These are phyloP conservation scores for Philhelius pedissequus DNA, from an alignment of 2,888 invertebrate genomes.

Conservation along the genomic window DNA sequence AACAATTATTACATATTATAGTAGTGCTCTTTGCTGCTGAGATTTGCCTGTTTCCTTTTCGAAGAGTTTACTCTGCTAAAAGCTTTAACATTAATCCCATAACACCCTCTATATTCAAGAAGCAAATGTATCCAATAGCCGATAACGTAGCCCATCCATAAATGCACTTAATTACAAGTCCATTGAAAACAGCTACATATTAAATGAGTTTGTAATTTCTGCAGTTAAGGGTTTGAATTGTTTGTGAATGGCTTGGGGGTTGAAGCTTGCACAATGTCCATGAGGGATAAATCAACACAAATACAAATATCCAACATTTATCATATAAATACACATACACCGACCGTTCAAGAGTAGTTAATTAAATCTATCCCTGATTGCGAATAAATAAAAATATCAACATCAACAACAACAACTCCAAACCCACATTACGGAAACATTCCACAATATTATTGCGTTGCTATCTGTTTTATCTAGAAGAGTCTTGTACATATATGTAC, in stretches of 20 bases:
- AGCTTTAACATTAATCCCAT: background rate
- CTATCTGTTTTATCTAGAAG: conserved; percentile 12
- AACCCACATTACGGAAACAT: conserved; percentile 31
- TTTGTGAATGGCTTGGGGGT: background rate
- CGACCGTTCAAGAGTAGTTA: conserved; percentile 58
- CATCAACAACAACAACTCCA: background rate
- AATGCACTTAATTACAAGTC: conserved; percentile 65
- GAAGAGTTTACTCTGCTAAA: background rate
- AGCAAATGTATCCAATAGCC: background rate
- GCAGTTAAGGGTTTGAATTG: background rate
- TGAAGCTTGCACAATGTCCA: background rate
- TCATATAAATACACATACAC: too few relatives aligned
- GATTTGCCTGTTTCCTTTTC: background rate
- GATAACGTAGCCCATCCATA: conserved; percentile 36
- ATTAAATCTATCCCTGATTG: conserved; percentile 67
- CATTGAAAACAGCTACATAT: conserved; percentile 61
- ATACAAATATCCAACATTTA: conserved; percentile 4
- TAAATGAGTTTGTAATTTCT: conserved; percentile 58
- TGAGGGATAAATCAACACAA: conserved; percentile 35
- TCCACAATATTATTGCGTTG: conserved; percentile 29
- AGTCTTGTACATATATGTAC: background rate
- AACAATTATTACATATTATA: background rate
- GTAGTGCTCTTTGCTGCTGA: background rate
- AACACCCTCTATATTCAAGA: conserved; percentile 6
- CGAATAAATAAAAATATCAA: conserved; percentile 51